A percentile compares a stretch with the other conserved stretches of the same genome.
These are phyloP conservation scores for Melitaea athalia DNA, from an alignment of 2,888 invertebrate genomes.

Conservation along the genomic window DNA sequence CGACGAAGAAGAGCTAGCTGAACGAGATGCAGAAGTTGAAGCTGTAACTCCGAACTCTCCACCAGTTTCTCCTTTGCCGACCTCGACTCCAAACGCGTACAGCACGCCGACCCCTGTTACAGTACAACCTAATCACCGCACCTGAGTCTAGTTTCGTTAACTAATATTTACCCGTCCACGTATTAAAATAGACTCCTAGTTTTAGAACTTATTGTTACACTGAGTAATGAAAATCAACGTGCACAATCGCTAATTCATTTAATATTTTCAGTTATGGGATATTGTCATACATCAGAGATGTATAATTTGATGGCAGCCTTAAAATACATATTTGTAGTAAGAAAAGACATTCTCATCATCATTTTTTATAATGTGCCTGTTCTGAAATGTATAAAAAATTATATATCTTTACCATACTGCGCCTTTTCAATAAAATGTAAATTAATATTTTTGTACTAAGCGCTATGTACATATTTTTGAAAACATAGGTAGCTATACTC, in stretches of 20 bases:
- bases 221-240: neutral
- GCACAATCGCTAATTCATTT: neutral
- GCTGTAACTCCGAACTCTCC: conserved; percentile 48
- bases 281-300: too few species aligned
- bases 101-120: conserved; percentile 70
- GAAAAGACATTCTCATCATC: too few species aligned
- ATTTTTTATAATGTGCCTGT: too few species aligned
- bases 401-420: too few species aligned
- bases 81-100: conserved; percentile 51
- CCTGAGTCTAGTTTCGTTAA: conserved; percentile 33
- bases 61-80: conserved; percentile 44
- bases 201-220: neutral
- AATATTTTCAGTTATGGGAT: neutral
- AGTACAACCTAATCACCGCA: conserved; percentile 69
- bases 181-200: neutral
- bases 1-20: conserved; percentile 89
- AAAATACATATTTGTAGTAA: neutral
- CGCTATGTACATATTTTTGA: too few species aligned
- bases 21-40: conserved; percentile 71
- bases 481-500: too few species aligned
- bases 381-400: too few species aligned
- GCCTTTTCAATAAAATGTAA: too few species aligned
- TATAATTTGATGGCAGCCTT: too few species aligned
- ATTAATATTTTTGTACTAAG: too few species aligned
- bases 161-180: neutral